phyloP scores from a whole-genome alignment of 1,140 invertebrate species.

The Alviniconcha marisindica region DNA sequence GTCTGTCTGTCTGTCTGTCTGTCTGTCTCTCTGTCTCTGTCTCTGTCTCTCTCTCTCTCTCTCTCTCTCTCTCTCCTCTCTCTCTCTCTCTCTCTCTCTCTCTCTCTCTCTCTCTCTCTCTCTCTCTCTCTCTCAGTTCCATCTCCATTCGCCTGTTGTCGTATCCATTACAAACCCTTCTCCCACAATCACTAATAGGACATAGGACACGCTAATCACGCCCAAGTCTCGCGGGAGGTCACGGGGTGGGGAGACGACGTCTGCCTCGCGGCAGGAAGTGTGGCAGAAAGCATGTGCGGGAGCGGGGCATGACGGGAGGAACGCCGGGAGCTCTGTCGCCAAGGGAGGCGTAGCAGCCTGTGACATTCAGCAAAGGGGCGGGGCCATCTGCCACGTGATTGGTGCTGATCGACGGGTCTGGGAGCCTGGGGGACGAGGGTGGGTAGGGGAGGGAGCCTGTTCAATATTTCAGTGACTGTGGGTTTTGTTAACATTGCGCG shows the following conservation, averaged over 20 bases:
- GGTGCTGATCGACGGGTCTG: too few relatives aligned
- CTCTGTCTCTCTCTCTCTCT: not conserved
- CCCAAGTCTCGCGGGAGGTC: constrained; percentile 9
- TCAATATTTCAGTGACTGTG: too few relatives aligned
- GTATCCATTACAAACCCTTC: not conserved
- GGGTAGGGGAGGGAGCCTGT: too few relatives aligned
- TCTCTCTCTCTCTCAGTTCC: not conserved
- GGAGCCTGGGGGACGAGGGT: too few relatives aligned
- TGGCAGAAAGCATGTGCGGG: not conserved
- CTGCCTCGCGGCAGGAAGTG: not conserved
- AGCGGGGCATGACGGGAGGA: constrained; percentile 2
- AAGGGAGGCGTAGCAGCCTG: not conserved
- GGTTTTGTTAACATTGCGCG: too few relatives aligned
- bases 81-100: too few relatives aligned
- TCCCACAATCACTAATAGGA: not conserved
- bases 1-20: too few relatives aligned
- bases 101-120: too few relatives aligned
- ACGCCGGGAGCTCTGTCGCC: not conserved
- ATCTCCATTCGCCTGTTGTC: not conserved
- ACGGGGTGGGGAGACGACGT: not conserved
- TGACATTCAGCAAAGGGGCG: constrained; percentile 10
- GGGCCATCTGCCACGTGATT: not conserved
- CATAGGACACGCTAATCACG: constrained; percentile 4
- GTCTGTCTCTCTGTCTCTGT: too few relatives aligned
- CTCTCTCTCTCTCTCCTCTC: too few relatives aligned